These are phyloP conservation scores for Odocoileus virginianus DNA, from an alignment of 2,113 vertebrate genomes.

Conservation along the genomic window DNA sequence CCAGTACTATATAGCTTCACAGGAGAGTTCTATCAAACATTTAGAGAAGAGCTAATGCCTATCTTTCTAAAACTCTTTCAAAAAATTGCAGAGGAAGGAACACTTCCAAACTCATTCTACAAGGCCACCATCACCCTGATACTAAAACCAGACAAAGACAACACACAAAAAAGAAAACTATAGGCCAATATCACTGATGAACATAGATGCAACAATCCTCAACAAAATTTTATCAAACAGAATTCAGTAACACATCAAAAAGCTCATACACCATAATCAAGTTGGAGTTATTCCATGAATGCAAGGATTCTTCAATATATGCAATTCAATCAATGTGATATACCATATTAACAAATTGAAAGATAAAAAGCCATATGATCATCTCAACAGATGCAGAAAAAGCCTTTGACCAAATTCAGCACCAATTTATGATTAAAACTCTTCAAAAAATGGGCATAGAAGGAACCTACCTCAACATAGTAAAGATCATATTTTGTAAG, in stretches of 20 bases:
- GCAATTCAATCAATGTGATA: neutral
- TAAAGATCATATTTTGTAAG: neutral
- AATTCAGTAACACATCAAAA: neutral
- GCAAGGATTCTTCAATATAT: neutral
- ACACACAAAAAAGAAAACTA: neutral
- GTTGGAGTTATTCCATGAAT: neutral
- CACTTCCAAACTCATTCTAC: neutral
- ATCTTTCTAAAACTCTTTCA: neutral
- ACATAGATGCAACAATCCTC: neutral
- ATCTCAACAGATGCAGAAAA: neutral
- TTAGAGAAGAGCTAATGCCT: neutral
- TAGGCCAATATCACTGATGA: neutral
- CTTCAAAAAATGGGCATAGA: neutral
- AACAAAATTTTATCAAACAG: neutral
- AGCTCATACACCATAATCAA: neutral
- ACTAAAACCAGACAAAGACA: neutral
- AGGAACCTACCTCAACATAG: neutral
- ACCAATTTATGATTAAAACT: neutral
- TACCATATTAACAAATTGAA: neutral
- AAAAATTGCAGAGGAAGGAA: neutral
- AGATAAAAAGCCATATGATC: neutral
- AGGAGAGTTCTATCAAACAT: neutral
- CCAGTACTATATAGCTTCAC: neutral
- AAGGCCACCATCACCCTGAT: neutral
- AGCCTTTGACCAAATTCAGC: neutral